Conservation (phyloP, 2,797 vertebrate genomes). For the Notamacropus eugenii region DNA sequence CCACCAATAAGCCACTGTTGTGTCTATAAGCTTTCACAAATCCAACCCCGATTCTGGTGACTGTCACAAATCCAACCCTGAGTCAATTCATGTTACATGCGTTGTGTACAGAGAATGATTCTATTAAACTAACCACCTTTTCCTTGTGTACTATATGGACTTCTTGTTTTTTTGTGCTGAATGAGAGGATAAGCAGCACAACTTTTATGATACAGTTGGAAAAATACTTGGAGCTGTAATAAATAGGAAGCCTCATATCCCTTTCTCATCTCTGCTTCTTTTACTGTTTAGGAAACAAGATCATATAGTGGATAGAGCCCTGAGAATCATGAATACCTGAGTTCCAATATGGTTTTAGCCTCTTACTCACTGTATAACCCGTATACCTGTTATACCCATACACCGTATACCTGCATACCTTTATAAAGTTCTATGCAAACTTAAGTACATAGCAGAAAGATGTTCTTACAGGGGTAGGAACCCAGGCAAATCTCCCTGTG, state of each 20-base stretch:
- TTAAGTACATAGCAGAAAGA: no score
- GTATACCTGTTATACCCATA: no score
- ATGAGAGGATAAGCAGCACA: neutral
- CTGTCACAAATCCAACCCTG: neutral
- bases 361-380: neutral
- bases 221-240: conserved; percentile 15
- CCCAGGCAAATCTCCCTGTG: neutral
- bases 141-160: neutral
- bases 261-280: neutral
- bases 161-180: neutral
- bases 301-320: neutral
- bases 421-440: no score
- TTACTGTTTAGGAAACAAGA: neutral
- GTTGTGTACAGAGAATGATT: neutral
- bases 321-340: neutral
- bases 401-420: no score
- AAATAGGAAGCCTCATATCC: neutral
- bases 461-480: no score
- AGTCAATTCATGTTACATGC: neutral
- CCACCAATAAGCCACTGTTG: neutral
- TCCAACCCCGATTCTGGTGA: neutral
- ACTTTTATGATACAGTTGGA: neutral
- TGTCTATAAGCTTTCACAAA: neutral
- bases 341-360: neutral
- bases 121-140: neutral